These are phyloP conservation scores for Tethea ocularis DNA, from an alignment of 2,888 invertebrate species.

Conservation along the genomic window DNA sequence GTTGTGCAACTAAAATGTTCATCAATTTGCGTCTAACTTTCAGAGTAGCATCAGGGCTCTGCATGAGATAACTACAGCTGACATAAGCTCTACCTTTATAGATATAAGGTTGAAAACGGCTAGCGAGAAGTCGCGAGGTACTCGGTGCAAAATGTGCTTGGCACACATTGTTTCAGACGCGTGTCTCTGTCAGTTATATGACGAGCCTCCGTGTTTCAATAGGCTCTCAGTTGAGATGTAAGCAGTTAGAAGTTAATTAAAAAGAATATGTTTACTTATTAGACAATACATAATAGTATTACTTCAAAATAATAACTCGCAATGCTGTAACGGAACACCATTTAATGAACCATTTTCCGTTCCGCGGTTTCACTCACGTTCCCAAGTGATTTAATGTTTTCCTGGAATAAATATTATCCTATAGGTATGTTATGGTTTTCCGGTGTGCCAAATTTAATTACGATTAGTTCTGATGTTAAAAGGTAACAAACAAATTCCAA, in stretches of 20 bases:
- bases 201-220: neutral
- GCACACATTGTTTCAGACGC: neutral
- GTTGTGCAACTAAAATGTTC: neutral
- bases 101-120: neutral
- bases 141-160: neutral
- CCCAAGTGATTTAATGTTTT: too few relatives aligned
- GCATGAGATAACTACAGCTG: neutral
- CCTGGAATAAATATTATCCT: too few relatives aligned
- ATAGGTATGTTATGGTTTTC: too few relatives aligned
- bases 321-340: too few relatives aligned
- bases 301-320: too few relatives aligned
- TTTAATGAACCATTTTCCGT: too few relatives aligned
- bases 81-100: neutral
- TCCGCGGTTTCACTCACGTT: too few relatives aligned
- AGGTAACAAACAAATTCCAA: too few relatives aligned
- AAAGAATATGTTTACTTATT: neutral
- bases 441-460: too few relatives aligned
- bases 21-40: slow-evolving; percentile 2
- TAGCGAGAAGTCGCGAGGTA: neutral
- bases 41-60: neutral
- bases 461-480: too few relatives aligned
- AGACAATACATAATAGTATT: too few relatives aligned
- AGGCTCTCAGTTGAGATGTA: neutral
- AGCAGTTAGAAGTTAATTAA: neutral
- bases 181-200: neutral